These are phyloP conservation scores for Rhinoraja longicauda DNA, from an alignment of 2,797 vertebrate genomes.

Conservation along the genomic window DNA sequence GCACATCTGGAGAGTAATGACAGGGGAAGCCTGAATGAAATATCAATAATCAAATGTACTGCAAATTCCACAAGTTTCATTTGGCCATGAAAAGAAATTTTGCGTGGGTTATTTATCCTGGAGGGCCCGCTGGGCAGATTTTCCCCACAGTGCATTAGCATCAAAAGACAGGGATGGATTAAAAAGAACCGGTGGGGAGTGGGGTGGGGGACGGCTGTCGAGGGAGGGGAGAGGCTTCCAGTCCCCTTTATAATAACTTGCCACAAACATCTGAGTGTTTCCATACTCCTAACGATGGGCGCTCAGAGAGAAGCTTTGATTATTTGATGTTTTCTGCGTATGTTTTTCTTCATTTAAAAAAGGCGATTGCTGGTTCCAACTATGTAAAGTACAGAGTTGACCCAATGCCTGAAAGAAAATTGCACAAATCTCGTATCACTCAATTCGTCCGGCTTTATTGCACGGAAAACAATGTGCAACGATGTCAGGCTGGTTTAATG, in stretches of 20 bases:
- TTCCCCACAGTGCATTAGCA: background rate
- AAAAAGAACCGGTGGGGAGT: background rate
- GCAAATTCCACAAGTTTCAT: background rate
- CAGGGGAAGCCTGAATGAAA: background rate
- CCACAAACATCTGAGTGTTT: background rate
- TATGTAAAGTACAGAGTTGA: background rate
- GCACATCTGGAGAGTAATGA: constrained; percentile 20
- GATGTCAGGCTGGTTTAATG: background rate
- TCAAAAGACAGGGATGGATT: background rate
- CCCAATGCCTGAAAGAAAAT: background rate
- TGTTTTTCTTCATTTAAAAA: background rate
- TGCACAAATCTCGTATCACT: background rate
- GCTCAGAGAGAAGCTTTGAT: background rate
- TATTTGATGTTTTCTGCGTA: background rate
- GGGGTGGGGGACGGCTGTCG: background rate
- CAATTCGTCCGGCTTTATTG: background rate
- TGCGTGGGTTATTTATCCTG: background rate
- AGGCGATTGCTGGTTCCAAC: background rate
- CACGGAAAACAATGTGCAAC: background rate
- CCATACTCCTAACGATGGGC: background rate
- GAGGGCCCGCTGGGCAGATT: background rate
- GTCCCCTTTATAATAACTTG: background rate
- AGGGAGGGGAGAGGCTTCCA: background rate
- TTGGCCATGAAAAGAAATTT: background rate
- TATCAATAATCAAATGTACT: background rate